A percentile compares a stretch with the other conserved stretches of the same genome.
These are phyloP conservation scores for Xylota sylvarum DNA, from an alignment of 2,888 invertebrate species.

Conservation along the genomic window DNA sequence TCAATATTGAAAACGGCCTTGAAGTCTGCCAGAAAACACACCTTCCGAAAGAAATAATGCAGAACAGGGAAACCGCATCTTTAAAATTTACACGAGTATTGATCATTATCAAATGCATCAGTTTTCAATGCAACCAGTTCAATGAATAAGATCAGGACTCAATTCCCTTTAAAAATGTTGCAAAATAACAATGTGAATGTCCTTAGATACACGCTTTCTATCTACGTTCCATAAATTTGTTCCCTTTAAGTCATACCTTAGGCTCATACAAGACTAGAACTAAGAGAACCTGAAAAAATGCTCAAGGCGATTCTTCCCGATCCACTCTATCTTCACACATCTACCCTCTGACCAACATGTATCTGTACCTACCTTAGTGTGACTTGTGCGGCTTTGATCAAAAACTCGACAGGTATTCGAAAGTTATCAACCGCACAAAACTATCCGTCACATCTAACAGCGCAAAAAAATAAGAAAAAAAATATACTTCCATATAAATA, in stretches of 20 bases:
- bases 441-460: slow-evolving; percentile 22
- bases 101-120: too few relatives aligned
- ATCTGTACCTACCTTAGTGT: background rate
- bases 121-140: too few relatives aligned
- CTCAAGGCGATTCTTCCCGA: background rate
- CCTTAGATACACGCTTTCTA: background rate
- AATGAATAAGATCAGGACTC: too few relatives aligned
- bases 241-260: background rate
- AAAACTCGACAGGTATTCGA: slow-evolving; percentile 67
- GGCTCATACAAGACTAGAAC: background rate
- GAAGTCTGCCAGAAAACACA: too few relatives aligned
- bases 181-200: too few relatives aligned
- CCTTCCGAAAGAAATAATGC: too few relatives aligned
- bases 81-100: too few relatives aligned
- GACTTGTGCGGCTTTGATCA: slow-evolving; percentile 67
- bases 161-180: too few relatives aligned
- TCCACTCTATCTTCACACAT: background rate
- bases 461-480: slow-evolving; percentile 5
- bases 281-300: slow-evolving; percentile 1
- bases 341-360: background rate
- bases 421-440: slow-evolving; percentile 61
- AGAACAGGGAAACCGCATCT: too few relatives aligned
- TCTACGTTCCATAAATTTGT: background rate
- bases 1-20: too few relatives aligned
- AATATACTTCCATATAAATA: slow-evolving; percentile 21